These are phyloP conservation scores for Daboia siamensis DNA, from an alignment of 2,113 vertebrate species.

Conservation along the genomic window DNA sequence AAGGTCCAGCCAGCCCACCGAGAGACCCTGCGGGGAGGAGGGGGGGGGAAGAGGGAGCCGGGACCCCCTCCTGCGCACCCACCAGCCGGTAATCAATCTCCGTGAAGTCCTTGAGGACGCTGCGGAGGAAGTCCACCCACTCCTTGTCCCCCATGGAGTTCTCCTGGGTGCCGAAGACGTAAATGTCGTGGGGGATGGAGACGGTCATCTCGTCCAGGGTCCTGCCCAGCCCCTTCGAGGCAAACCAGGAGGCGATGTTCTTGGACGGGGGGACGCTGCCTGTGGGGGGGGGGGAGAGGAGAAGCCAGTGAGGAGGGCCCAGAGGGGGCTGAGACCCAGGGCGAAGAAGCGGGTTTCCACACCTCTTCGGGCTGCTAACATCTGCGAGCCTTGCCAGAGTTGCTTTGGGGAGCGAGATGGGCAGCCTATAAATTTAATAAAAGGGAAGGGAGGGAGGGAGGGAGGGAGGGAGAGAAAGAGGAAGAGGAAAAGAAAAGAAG, in stretches of 20 bases:
- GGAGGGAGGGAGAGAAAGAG: no score
- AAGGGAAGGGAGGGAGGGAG: no score
- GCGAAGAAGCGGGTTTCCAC: rapidly evolving
- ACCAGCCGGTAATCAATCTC: constrained; percentile 92
- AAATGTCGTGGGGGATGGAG: constrained; percentile 93
- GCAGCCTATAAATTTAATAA: no score
- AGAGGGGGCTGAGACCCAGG: not conserved
- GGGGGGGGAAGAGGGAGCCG: no score
- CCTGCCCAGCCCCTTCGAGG: constrained; percentile 89
- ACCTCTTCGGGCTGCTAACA: not conserved
- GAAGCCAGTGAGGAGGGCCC: rapidly evolving
- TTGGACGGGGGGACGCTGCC: constrained; percentile 87
- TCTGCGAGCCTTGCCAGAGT: not conserved
- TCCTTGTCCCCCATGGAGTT: constrained; percentile 92
- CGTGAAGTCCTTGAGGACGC: constrained; percentile 85
- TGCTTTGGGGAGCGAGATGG: no score
- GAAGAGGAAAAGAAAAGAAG: rapidly evolving
- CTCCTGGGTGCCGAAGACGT: constrained; percentile 93
- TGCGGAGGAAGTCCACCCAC: constrained; percentile 88
- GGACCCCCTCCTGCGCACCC: constrained; percentile 2
- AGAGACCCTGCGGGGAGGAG: not conserved
- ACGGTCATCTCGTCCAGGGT: constrained; percentile 91
- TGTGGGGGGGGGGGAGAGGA: constrained; percentile 35
- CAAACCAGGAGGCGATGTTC: constrained; percentile 83
- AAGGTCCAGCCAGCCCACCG: not conserved